These are phyloP conservation scores for Labia minor DNA, from an alignment of 2,888 invertebrate genomes.

Conservation along the genomic window DNA sequence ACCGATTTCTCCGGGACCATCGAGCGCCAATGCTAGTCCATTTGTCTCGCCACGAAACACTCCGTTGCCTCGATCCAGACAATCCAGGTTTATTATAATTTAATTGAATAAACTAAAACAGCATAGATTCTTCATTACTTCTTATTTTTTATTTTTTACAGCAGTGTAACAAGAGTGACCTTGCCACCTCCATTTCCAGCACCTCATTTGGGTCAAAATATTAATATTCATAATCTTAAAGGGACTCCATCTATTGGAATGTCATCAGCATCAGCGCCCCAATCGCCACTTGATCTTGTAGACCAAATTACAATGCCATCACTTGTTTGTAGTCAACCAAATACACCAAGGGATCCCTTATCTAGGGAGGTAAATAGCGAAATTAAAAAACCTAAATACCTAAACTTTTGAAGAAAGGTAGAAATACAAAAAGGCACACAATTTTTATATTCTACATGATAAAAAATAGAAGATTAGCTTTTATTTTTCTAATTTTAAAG, in stretches of 20 bases:
- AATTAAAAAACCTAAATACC: no score
- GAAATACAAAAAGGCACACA: no score
- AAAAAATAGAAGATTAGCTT: no score
- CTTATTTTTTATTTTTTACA: background rate
- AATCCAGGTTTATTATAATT: constrained; percentile 8
- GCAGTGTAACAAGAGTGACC: background rate
- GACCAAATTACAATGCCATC: background rate
- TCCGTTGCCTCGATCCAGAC: constrained; percentile 48
- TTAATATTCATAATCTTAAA: background rate
- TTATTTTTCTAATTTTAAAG: no score
- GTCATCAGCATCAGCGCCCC: background rate
- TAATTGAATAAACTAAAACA: no score
- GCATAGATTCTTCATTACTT: background rate
- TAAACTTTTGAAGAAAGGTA: no score
- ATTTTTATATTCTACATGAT: no score
- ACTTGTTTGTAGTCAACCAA: background rate
- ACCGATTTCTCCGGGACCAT: constrained; percentile 71
- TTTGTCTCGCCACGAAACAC: constrained; percentile 74
- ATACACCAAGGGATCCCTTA: background rate
- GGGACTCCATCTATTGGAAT: background rate
- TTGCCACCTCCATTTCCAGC: background rate
- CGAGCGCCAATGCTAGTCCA: constrained; percentile 61
- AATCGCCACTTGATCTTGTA: background rate
- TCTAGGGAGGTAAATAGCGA: background rate
- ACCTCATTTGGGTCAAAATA: background rate